Evolutionary conservation across 1,140 invertebrate species (phyloP).

Genomic region (Hirudo medicinalis): DNA sequence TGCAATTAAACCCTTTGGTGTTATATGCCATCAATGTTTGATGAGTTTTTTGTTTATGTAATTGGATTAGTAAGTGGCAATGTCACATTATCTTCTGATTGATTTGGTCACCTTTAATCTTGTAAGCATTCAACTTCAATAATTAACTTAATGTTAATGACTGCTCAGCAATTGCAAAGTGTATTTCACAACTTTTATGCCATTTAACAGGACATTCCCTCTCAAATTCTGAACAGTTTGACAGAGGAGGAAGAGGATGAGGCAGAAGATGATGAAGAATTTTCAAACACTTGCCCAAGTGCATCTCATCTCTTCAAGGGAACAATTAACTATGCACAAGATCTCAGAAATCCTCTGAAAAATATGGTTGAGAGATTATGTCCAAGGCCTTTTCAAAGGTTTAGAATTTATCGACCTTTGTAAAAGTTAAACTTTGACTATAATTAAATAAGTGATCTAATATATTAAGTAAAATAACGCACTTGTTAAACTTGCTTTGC

Average conservation of each 20-base stretch:
- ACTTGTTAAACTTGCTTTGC: no score
- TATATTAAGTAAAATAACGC: no score
- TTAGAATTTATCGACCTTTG: background rate
- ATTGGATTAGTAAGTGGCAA: no score
- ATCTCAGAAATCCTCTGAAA: constrained; percentile 50
- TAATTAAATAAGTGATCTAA: no score
- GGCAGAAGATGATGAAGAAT: constrained; percentile 40
- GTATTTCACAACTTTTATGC: background rate
- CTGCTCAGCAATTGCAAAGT: background rate
- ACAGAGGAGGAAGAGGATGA: constrained; percentile 20
- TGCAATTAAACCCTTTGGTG: no score
- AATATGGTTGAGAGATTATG: constrained; percentile 72
- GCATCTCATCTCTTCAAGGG: constrained; percentile 64
- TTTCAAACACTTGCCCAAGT: constrained; percentile 68
- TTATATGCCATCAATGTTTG: no score
- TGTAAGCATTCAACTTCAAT: no score
- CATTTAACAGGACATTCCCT: background rate
- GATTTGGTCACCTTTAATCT: no score
- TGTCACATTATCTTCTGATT: no score
- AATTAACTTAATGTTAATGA: no score
- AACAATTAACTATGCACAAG: constrained; percentile 46
- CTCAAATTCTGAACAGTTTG: background rate
- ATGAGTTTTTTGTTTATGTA: no score
- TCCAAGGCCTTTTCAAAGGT: constrained; percentile 42
- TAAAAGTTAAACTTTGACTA: background rate